Conservation (phyloP, 2,113 vertebrate genomes). For the Copsychus sechellarum region DNA sequence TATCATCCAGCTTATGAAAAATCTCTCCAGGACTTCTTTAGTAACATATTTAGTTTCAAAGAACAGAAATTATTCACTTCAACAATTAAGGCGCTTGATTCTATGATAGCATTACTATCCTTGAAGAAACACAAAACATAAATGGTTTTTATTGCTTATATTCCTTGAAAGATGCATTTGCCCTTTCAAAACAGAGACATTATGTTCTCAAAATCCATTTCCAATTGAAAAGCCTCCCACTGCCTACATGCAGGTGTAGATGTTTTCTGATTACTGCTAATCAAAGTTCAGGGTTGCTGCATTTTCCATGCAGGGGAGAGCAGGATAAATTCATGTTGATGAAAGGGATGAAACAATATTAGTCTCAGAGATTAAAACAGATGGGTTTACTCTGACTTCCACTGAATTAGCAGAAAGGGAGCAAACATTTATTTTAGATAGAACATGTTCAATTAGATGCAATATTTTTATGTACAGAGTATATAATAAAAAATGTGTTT, state of each 20-base stretch:
- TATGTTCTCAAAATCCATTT: constrained; percentile 1
- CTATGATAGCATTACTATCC: neutral
- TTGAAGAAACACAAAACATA: neutral
- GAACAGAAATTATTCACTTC: neutral
- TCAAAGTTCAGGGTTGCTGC: neutral
- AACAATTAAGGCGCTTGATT: neutral
- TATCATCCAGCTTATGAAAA: neutral
- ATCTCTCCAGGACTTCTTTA: neutral
- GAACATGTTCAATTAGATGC: neutral
- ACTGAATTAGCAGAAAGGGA: neutral
- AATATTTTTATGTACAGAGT: neutral
- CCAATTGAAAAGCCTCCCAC: neutral
- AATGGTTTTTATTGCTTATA: neutral
- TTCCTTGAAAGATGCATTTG: neutral
- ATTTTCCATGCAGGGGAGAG: neutral
- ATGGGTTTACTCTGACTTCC: neutral
- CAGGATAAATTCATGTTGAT: neutral
- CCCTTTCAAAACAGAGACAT: neutral
- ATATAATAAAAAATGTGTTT: neutral
- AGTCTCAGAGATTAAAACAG: neutral
- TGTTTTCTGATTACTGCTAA: neutral
- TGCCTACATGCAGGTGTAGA: neutral
- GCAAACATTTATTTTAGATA: neutral
- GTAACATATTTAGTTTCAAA: neutral
- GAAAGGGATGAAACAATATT: neutral